Conservation (phyloP, 2,888 invertebrate genomes). For the Therioaphis trifolii region DNA sequence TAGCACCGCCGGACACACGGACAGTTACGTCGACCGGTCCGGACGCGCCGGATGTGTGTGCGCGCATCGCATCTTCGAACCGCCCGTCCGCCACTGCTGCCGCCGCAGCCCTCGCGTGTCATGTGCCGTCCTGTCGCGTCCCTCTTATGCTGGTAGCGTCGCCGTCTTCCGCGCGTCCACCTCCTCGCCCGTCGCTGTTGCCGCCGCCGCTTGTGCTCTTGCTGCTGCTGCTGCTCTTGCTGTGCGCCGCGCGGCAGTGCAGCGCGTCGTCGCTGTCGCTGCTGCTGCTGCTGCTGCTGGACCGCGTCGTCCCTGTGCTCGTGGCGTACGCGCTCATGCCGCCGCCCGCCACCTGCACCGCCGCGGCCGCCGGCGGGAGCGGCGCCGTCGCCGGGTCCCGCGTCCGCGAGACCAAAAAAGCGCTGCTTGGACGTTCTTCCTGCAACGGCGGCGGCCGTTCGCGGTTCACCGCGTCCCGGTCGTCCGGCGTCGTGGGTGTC, state of each 20-base stretch:
- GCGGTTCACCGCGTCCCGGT: slow-evolving; percentile 37
- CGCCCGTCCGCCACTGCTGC: not conserved
- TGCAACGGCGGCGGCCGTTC: slow-evolving; percentile 2
- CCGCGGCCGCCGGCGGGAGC: slow-evolving; percentile 33
- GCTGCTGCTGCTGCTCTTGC: not conserved
- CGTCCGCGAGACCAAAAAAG: slow-evolving; percentile 53
- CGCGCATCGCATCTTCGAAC: not conserved
- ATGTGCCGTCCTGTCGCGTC: too few species aligned
- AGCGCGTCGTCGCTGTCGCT: not conserved
- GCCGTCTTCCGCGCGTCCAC: not conserved
- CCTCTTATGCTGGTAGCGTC: slow-evolving; percentile 5
- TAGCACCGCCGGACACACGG: slow-evolving; percentile 54
- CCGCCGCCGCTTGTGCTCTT: not conserved
- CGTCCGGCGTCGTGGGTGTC: not conserved
- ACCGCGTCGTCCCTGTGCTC: slow-evolving; percentile 43
- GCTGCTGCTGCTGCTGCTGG: slow-evolving; percentile 33
- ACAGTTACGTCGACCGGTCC: slow-evolving; percentile 52
- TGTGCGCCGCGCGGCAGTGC: not conserved
- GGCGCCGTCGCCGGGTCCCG: slow-evolving; percentile 2
- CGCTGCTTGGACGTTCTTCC: slow-evolving; percentile 41
- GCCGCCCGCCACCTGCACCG: slow-evolving; percentile 40
- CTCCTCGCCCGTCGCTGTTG: slow-evolving; percentile 14
- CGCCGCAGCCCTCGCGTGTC: not conserved
- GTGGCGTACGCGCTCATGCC: slow-evolving; percentile 58
- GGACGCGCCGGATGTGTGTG: slow-evolving; percentile 55